Percentiles rank a stretch among this genome's conserved stretches.
Evolutionary conservation across 2,113 vertebrate species (phyloP).

Genomic region (Centropristis striata): DNA sequence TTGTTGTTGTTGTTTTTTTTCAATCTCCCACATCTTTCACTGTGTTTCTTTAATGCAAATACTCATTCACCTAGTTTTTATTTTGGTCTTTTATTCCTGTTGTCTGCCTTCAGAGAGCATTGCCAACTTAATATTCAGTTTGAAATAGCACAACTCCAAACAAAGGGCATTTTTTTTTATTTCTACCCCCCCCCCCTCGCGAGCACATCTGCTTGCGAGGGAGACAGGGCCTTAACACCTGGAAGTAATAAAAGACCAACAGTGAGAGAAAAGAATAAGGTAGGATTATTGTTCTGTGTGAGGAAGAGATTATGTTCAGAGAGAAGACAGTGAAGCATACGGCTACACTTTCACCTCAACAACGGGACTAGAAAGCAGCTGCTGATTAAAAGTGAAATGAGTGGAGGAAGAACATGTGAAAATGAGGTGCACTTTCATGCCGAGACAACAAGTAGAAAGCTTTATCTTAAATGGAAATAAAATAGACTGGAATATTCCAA

Average conservation of each 20-base stretch:
- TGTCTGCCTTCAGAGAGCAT: constrained; percentile 47
- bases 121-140: constrained; percentile 72
- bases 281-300: constrained; percentile 86
- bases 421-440: constrained; percentile 64
- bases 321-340: constrained; percentile 80
- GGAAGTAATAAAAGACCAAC: constrained; percentile 85
- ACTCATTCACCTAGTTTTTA: constrained; percentile 65
- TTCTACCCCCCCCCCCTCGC: too few species aligned
- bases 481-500: constrained; percentile 56
- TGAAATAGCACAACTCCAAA: constrained; percentile 79
- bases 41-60: constrained; percentile 61
- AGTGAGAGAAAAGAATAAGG: constrained; percentile 81
- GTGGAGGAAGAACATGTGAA: constrained; percentile 61
- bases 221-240: constrained; percentile 83
- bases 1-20: constrained; percentile 28
- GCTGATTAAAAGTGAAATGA: constrained; percentile 79
- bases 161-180: constrained; percentile 70
- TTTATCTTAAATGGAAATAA: constrained; percentile 73
- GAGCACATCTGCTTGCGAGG: constrained; percentile 79
- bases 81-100: constrained; percentile 44
- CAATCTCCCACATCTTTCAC: constrained; percentile 49
- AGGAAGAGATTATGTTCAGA: constrained; percentile 84
- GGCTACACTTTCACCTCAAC: constrained; percentile 80
- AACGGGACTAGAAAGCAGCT: constrained; percentile 69
- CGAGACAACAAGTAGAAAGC: constrained; percentile 67